phyloP scores from a whole-genome alignment of 2,888 invertebrate species.

The Hyposoter didymator region DNA sequence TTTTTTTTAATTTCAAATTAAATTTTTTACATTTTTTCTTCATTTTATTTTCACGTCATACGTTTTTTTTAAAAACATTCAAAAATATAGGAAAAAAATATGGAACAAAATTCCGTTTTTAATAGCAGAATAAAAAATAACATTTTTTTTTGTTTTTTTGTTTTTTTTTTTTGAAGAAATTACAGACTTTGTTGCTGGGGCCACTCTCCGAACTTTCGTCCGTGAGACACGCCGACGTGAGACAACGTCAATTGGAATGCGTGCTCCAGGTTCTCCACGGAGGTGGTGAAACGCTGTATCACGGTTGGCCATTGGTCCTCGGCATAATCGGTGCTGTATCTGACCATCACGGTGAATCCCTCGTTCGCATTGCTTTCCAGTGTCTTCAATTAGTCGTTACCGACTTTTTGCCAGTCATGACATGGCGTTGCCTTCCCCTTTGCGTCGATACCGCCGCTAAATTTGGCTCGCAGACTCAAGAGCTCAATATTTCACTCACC shows the following conservation, averaged over 20 bases:
- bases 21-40: no score
- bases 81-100: background rate
- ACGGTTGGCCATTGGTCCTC: slow-evolving; percentile 98
- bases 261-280: slow-evolving; percentile 96
- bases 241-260: slow-evolving; percentile 97
- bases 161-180: no score
- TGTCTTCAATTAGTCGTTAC: slow-evolving; percentile 98
- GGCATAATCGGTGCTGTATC: slow-evolving; percentile 98
- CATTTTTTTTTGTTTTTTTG: no score
- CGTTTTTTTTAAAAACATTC: background rate
- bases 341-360: slow-evolving; percentile 95
- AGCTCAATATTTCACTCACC: slow-evolving; percentile 98
- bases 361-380: slow-evolving; percentile 97
- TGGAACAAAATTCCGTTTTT: background rate
- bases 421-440: slow-evolving; percentile 95
- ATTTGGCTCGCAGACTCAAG: slow-evolving; percentile 98
- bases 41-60: no score
- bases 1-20: background rate
- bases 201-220: slow-evolving; percentile 96
- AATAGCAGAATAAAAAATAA: no score
- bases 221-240: slow-evolving; percentile 96
- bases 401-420: slow-evolving; percentile 96
- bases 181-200: slow-evolving; percentile 94
- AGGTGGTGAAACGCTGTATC: slow-evolving; percentile 95
- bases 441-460: slow-evolving; percentile 97